Conservation (phyloP, 1,140 invertebrate genomes). For the Drosophila cardini region DNA sequence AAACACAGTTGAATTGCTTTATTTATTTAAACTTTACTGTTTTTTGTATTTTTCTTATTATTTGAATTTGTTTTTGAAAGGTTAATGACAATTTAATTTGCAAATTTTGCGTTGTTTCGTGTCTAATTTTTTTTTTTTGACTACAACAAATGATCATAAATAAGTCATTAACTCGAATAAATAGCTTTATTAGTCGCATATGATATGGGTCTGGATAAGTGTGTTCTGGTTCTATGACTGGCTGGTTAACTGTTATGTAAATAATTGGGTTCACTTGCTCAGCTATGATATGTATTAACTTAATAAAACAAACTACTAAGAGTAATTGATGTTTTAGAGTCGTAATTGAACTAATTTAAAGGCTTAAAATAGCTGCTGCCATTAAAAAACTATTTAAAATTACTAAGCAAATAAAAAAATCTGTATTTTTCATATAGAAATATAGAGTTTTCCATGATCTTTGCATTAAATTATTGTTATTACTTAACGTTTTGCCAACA, state of each 20-base stretch:
- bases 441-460: no score
- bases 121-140: slow-evolving; percentile 43
- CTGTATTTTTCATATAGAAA: no score
- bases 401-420: no score
- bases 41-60: slow-evolving; percentile 1
- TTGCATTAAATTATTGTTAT: no score
- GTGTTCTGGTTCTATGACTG: slow-evolving; percentile 22
- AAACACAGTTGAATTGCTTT: slow-evolving; percentile 7
- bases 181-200: slow-evolving; percentile 76
- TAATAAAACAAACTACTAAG: neutral
- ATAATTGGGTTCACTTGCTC: slow-evolving; percentile 32
- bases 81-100: slow-evolving; percentile 79
- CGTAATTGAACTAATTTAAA: no score
- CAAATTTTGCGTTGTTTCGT: slow-evolving; percentile 47
- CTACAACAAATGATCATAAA: slow-evolving; percentile 61
- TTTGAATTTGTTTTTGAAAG: slow-evolving; percentile 19
- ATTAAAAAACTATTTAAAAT: no score
- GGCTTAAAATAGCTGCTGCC: neutral
- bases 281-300: neutral
- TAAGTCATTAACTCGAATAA: slow-evolving; percentile 78
- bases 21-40: slow-evolving; percentile 5
- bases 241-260: slow-evolving; percentile 7
- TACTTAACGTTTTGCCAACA: no score
- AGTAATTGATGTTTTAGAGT: no score
- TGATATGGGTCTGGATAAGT: slow-evolving; percentile 41